Percentiles rank a stretch among this genome's conserved stretches.
phyloP scores from a whole-genome alignment of 2,113 vertebrate genomes.

The Pseudolaguvia tuberculata region DNA sequence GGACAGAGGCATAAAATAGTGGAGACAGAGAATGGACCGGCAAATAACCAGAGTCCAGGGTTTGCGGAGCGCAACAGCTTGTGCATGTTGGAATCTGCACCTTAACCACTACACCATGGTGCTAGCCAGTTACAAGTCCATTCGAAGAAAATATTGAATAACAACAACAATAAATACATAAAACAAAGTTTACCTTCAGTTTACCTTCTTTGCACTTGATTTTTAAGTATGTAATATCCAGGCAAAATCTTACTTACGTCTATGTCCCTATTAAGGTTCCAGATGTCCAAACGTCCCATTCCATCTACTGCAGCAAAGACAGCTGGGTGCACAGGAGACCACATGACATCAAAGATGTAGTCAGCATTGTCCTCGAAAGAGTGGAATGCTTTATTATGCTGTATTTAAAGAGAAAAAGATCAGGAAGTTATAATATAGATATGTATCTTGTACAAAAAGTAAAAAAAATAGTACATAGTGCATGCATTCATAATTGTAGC shows the following conservation, averaged over 20 bases:
- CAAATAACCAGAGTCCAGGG: no score
- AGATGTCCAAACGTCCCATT: constrained; percentile 83
- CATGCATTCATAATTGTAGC: no score
- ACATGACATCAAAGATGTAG: constrained; percentile 87
- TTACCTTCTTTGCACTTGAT: neutral
- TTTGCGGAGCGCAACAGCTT: no score
- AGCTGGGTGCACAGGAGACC: constrained; percentile 84
- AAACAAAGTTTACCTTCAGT: neutral
- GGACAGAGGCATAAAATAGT: no score
- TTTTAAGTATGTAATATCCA: neutral
- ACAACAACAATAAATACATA: neutral
- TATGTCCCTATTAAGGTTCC: constrained; percentile 87
- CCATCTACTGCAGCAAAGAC: constrained; percentile 85
- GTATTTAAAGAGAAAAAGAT: constrained; percentile 25
- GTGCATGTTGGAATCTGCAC: no score
- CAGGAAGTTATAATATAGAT: neutral
- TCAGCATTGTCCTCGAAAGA: constrained; percentile 89
- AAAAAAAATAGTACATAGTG: neutral
- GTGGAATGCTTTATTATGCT: constrained; percentile 86
- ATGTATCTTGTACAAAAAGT: neutral
- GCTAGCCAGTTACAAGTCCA: no score
- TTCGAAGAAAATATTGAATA: neutral
- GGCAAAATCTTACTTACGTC: constrained; percentile 68
- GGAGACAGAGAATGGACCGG: no score
- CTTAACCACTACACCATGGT: no score